phyloP scores from a whole-genome alignment of 2,888 invertebrate species.

The Drosophila melanosoma region DNA sequence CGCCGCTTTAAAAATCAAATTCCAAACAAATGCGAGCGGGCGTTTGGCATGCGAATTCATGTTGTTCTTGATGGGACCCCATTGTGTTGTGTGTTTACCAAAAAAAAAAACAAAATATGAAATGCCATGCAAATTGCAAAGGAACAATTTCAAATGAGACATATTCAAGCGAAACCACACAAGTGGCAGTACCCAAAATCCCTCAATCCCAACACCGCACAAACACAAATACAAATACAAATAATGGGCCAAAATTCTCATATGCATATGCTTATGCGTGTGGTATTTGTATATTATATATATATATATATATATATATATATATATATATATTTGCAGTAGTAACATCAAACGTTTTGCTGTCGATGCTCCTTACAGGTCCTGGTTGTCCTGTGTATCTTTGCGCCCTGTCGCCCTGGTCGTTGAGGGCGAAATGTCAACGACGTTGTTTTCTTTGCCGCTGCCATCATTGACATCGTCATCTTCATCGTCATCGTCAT shows the following conservation, averaged over 20 bases:
- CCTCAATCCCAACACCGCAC: conserved; percentile 34
- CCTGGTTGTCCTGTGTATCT: conserved; percentile 6
- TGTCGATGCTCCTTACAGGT: conserved; percentile 30
- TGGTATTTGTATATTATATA: conserved; percentile 25
- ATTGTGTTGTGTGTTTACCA: conserved; percentile 29
- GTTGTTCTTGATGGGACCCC: conserved; percentile 43
- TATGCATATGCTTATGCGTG: conserved; percentile 14
- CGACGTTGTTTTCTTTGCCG: conserved; percentile 73
- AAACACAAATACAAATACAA: conserved; percentile 54
- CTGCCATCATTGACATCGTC: conserved; percentile 64
- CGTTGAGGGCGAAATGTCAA: conserved; percentile 50
- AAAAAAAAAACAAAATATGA: conserved; percentile 26
- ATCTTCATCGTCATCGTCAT: conserved; percentile 58
- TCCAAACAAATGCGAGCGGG: conserved; percentile 43
- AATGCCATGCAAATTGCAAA: conserved; percentile 66
- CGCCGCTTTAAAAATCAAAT: conserved; percentile 68
- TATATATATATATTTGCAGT: conserved; percentile 54
- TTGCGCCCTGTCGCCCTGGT: conserved; percentile 8
- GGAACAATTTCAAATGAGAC: conserved; percentile 79
- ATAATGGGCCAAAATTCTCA: conserved; percentile 56
- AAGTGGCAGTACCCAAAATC: conserved; percentile 47
- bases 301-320: conserved; percentile 47
- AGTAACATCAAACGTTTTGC: conserved; percentile 77
- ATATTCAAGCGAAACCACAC: conserved; percentile 63
- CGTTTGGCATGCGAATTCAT: conserved; percentile 45